Evolutionary conservation across 2,888 invertebrate genomes (phyloP).

Genomic region (Dasysyrphus albostriatus): DNA sequence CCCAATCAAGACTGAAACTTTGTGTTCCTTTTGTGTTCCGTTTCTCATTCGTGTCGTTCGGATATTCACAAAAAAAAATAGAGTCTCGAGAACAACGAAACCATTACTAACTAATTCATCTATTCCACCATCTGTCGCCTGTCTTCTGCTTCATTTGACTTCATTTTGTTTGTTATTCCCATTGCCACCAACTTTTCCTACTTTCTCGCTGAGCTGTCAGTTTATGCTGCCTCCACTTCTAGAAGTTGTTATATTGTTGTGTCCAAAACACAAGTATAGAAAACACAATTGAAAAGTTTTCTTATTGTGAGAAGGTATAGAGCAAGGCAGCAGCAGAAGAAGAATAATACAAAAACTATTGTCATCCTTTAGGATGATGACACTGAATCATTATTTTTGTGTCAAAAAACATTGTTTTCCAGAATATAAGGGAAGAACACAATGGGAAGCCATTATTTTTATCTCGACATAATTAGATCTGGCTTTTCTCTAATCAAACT

Average conservation of each 20-base stretch:
- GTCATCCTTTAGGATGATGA: conserved; percentile 56
- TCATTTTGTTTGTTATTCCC: conserved; percentile 49
- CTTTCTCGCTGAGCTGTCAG: conserved; percentile 32
- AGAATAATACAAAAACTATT: conserved; percentile 7
- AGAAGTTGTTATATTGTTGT: conserved; percentile 30
- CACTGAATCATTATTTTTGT: conserved; percentile 66
- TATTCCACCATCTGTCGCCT: conserved; percentile 59
- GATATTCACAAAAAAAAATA: not conserved
- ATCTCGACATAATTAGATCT: conserved; percentile 31
- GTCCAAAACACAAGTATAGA: conserved; percentile 52
- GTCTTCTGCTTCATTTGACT: conserved; percentile 75
- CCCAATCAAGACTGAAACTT: conserved; percentile 66
- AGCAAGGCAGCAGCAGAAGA: not conserved
- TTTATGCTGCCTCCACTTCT: not conserved
- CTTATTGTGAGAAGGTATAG: conserved; percentile 31
- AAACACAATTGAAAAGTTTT: conserved; percentile 70
- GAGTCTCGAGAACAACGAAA: conserved; percentile 1
- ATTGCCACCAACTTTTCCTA: conserved; percentile 1
- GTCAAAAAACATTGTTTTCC: conserved; percentile 21
- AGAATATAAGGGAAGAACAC: not conserved
- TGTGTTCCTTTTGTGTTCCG: conserved; percentile 36
- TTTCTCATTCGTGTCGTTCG: conserved; percentile 5
- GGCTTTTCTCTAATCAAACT: not conserved
- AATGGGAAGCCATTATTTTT: conserved; percentile 38
- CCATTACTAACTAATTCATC: conserved; percentile 69